Conservation (phyloP, 2,113 vertebrate genomes). For the Bolborhynchus lineola region DNA sequence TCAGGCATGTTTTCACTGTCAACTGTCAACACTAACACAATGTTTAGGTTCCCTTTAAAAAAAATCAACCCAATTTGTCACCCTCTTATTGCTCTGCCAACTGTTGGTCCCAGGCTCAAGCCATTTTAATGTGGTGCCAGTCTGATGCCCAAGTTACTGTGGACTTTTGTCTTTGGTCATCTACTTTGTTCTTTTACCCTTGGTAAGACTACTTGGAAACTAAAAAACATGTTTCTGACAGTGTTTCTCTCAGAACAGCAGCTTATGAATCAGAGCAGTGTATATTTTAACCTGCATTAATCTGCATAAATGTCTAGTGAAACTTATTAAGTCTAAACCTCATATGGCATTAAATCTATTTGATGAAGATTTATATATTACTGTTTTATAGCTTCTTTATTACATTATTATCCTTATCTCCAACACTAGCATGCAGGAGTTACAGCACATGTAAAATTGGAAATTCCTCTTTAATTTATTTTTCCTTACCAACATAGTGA, state of each 20-base stretch:
- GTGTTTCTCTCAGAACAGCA: not conserved
- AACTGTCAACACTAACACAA: not conserved
- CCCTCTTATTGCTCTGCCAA: not conserved
- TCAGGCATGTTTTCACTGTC: constrained; percentile 3
- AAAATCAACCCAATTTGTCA: not conserved
- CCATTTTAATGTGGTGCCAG: not conserved
- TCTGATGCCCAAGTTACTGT: not conserved
- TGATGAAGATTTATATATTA: not conserved
- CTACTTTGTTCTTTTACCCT: not conserved
- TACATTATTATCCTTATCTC: not conserved
- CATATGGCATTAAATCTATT: not conserved
- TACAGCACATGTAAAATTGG: accelerated
- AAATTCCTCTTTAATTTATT: not conserved
- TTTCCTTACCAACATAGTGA: not conserved
- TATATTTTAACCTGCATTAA: not conserved
- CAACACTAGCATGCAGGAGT: not conserved
- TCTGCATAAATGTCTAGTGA: not conserved
- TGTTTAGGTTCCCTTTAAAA: not conserved
- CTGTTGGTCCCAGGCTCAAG: not conserved
- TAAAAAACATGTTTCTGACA: not conserved
- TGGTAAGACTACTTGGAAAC: not conserved
- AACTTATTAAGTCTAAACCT: not conserved
- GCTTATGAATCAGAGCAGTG: not conserved
- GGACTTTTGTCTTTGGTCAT: not conserved
- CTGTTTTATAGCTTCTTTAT: not conserved